Base-by-base conservation (phyloP, 2,888 invertebrate species). In the Pandemis cinnamomeana region DNA sequence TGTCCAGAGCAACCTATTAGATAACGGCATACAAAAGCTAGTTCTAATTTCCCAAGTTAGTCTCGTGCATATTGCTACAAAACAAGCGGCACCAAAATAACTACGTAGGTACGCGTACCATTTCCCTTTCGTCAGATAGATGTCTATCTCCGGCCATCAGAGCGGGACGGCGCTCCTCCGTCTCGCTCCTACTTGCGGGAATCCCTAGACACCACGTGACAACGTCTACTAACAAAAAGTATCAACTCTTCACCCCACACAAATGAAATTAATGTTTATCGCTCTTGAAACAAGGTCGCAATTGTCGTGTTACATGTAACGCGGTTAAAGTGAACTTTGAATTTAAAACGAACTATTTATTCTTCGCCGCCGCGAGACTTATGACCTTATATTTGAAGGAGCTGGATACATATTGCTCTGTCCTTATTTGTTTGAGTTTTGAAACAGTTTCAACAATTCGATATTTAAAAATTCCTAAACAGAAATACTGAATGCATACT, bases 191-290 rank as follows among this genome's bases (percentile, higher is more conserved):
- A 80, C 90, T 80, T 83, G 81, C 82, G 84, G 85, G 84, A 85
- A 86, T 87, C 87, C 87, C 87, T 83, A 84, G 84, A 87, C 85
- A 87, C 89, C 91, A 91, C 91, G 91, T 91, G 91, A 89, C 90
- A 85, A 81, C 82, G 86, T 83, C 80, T 79, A 80, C 78, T 79
- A 83, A 79, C 84, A 81, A 84, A 89, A 89, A 82, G 88, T 86
- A 88, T 84, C 86, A 89, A 88, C 85, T 89, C 83, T 78, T 86
- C 84, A 82, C 82, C 75, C 77, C 77, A 77, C 79, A 80, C 86
- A 85, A 86, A 84, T 84, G 80, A 91, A 87, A 87, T 86, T 88
- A 88, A 86, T 84, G 79, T 90, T 89, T 92, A 90, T 83, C 71
- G 53, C 80, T 71, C 71, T 78, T 71, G 77, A n/a, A 80, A 87